Evolutionary conservation across 2,797 vertebrate genomes (phyloP).

Genomic region (Sebastolobus altivelis): DNA sequence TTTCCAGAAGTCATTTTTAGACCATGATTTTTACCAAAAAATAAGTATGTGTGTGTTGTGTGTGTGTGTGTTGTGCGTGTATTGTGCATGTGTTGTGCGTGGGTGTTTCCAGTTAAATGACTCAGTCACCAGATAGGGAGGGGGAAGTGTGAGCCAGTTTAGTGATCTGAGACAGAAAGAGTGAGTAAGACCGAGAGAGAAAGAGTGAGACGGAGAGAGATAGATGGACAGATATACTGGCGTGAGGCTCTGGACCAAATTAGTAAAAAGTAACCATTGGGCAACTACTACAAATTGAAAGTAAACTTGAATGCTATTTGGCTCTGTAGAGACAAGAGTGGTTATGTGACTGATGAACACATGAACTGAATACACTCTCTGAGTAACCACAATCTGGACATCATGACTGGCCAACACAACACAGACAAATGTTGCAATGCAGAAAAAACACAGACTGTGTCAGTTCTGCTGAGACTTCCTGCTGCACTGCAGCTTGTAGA

Average conservation of each 20-base stretch:
- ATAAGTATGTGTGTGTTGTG: not conserved
- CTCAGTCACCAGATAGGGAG: not conserved
- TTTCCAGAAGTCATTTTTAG: not conserved
- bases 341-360: not conserved
- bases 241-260: not conserved
- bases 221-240: not conserved
- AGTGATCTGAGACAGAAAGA: not conserved
- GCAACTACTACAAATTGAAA: not conserved
- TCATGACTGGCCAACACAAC: not conserved
- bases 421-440: not conserved
- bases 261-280: not conserved
- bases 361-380: not conserved
- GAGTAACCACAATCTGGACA: too few species aligned
- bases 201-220: not conserved
- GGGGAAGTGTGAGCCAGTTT: not conserved
- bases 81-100: not conserved
- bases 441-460: not conserved
- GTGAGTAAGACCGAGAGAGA: not conserved
- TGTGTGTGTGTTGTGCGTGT: not conserved
- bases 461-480: constrained; percentile 6
- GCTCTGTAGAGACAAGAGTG: not conserved
- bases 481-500: not conserved
- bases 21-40: not conserved
- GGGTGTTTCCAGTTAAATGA: constrained; percentile 50
- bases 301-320: not conserved